phyloP scores from a whole-genome alignment of 2,113 vertebrate species.

The Archilochus colubris region DNA sequence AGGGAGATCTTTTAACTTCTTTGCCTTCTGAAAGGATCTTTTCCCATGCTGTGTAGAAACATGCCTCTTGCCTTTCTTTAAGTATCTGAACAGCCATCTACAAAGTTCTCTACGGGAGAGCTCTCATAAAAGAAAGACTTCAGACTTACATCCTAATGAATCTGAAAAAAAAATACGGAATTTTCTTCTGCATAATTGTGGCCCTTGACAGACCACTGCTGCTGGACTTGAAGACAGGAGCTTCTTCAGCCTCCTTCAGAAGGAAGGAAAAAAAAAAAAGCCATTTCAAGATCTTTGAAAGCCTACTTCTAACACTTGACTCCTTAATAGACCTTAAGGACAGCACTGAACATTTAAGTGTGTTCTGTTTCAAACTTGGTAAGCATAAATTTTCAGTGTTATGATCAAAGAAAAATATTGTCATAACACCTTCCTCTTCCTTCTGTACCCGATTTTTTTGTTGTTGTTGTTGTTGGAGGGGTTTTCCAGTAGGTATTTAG shows the following conservation, averaged over 20 bases:
- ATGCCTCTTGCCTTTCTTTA: background rate
- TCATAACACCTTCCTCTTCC: background rate
- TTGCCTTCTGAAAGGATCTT: background rate
- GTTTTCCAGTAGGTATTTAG: background rate
- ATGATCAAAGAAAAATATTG: background rate
- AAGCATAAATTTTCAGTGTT: background rate
- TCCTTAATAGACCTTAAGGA: background rate
- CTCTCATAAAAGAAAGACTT: background rate
- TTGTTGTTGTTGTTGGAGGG: background rate
- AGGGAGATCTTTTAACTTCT: background rate
- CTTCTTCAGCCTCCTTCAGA: background rate
- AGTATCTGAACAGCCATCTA: background rate
- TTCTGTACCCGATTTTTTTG: background rate
- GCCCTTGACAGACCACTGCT: background rate
- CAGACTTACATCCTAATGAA: background rate
- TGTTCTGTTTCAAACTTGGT: background rate
- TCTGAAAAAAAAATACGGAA: background rate
- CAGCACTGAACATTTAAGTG: background rate
- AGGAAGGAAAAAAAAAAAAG: background rate
- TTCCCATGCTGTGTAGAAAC: background rate
- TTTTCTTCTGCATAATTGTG: background rate
- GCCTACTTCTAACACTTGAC: background rate
- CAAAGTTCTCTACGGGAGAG: background rate
- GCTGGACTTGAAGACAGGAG: slow-evolving; percentile 17
- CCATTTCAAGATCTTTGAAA: slow-evolving; percentile 37